phyloP scores from a whole-genome alignment of 2,113 vertebrate genomes.

The Kryptolebias marmoratus region DNA sequence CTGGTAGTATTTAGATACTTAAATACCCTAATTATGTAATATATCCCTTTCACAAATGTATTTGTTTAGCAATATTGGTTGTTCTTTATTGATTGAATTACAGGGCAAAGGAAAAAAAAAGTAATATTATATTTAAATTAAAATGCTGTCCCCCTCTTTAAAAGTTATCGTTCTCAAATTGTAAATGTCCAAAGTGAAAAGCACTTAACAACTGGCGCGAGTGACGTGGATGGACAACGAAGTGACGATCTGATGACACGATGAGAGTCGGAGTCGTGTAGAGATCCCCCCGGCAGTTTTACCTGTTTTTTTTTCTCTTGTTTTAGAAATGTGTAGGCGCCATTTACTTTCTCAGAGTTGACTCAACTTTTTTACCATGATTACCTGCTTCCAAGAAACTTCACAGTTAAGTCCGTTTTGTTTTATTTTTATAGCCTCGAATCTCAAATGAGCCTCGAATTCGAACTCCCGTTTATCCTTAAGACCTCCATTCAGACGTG shows the following conservation, averaged over 20 bases:
- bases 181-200: neutral
- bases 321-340: neutral
- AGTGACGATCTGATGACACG: neutral
- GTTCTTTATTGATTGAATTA: neutral
- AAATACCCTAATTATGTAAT: conserved; percentile 4
- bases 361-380: neutral
- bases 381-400: neutral
- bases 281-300: neutral
- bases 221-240: neutral
- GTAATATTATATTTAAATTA: neutral
- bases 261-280: neutral
- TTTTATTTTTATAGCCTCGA: conserved; percentile 4
- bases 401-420: neutral
- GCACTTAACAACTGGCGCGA: conserved; percentile 18
- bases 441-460: neutral
- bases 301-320: neutral
- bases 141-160: conserved; percentile 9
- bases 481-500: neutral
- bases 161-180: conserved; percentile 8
- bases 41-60: neutral
- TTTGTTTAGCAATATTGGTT: conserved; percentile 2
- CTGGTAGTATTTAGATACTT: conserved; percentile 18
- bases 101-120: neutral
- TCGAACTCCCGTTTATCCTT: neutral
- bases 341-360: neutral